Evolutionary conservation across 2,888 invertebrate species (phyloP).

Genomic region (Netelia fuscicornis): DNA sequence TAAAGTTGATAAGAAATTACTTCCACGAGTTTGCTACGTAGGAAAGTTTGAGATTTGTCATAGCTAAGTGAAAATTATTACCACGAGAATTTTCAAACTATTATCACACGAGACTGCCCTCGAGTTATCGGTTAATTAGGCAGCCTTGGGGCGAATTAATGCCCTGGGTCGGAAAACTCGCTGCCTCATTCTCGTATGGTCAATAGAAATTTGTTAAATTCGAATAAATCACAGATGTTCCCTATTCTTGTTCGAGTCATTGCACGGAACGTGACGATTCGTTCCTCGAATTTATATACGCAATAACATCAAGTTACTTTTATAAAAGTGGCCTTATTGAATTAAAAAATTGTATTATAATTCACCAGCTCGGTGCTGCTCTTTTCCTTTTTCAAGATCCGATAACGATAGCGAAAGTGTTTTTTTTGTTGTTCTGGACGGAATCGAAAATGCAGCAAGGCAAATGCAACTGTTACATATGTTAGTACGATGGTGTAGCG

Average conservation of each 20-base stretch:
- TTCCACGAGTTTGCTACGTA: background rate
- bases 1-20: background rate
- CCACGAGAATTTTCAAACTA: background rate
- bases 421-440: background rate
- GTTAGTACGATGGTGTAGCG: background rate
- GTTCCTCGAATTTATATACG: conserved; percentile 3
- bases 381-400: conserved; percentile 27
- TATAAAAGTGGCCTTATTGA: conserved; percentile 2
- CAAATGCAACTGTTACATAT: conserved; percentile 27
- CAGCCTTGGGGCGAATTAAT: conserved; percentile 79
- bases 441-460: conserved; percentile 39
- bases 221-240: conserved; percentile 62
- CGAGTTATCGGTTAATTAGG: conserved; percentile 61
- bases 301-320: conserved; percentile 3
- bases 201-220: conserved; percentile 34
- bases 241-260: conserved; percentile 24
- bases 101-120: conserved; percentile 45
- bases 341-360: conserved; percentile 14
- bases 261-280: conserved; percentile 12
- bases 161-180: conserved; percentile 78
- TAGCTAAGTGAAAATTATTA: background rate
- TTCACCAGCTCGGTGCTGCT: background rate
- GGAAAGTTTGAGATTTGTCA: too few species aligned
- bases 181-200: conserved; percentile 2
- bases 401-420: conserved; percentile 17